Percentiles rank a stretch among this genome's conserved stretches.
Evolutionary conservation across 2,797 vertebrate species (phyloP).

Genomic region (Gymnothorax reevesii): DNA sequence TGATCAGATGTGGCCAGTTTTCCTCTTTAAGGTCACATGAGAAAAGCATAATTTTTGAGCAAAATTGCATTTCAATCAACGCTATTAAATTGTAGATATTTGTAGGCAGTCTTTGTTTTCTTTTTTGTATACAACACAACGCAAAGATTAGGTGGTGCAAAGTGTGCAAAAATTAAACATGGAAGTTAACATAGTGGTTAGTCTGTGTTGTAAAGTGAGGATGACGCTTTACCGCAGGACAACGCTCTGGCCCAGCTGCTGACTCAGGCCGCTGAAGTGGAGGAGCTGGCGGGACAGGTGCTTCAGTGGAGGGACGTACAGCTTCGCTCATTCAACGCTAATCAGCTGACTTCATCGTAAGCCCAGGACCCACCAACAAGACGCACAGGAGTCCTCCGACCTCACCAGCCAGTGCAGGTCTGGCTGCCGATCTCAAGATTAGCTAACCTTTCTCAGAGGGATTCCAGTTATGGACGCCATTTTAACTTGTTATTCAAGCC

Average conservation of each 20-base stretch:
- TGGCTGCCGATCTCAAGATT: not conserved
- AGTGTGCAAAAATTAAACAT: no score
- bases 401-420: not conserved
- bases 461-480: not conserved
- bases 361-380: not conserved
- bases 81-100: no score
- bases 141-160: no score
- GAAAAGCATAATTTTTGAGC: no score
- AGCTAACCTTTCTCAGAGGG: not conserved
- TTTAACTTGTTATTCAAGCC: not conserved
- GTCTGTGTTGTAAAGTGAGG: no score
- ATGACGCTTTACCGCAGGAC: slow-evolving; percentile 48
- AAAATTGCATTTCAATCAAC: no score
- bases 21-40: no score
- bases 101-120: no score
- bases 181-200: no score
- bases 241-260: slow-evolving; percentile 55
- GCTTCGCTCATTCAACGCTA: slow-evolving; percentile 22
- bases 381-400: not conserved
- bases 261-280: slow-evolving; percentile 54
- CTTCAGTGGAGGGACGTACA: slow-evolving; percentile 46
- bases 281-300: slow-evolving; percentile 59
- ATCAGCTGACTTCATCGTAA: slow-evolving; percentile 33
- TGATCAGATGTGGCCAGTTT: no score
- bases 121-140: no score